Evolutionary conservation across 2,113 vertebrate genomes (phyloP).

Genomic region (Lepisosteus osseus): DNA sequence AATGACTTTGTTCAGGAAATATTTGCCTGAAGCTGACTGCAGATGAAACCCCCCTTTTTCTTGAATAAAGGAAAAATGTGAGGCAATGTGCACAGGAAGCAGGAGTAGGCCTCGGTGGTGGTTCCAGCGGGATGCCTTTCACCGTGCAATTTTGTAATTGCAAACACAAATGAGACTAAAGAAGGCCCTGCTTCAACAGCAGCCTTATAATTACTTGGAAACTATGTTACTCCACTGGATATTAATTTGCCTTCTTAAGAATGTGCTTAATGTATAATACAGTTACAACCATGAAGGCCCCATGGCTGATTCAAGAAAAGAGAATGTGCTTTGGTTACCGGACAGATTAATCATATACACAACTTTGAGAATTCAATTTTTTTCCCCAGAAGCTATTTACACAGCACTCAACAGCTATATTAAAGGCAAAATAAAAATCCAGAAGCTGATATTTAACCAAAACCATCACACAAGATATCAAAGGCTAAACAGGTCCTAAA

Average conservation of each 20-base stretch:
- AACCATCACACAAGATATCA: no score
- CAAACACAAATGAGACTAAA: slow-evolving; percentile 7
- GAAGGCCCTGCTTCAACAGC: background rate
- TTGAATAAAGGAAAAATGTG: background rate
- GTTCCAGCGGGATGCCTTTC: background rate
- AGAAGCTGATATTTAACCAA: no score
- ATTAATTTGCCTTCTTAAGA: background rate
- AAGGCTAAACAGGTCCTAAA: no score
- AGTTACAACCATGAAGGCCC: background rate
- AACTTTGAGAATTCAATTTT: no score
- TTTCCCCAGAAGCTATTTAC: no score
- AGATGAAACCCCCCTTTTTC: background rate
- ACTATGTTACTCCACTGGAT: slow-evolving; percentile 4
- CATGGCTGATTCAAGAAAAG: no score
- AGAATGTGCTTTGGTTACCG: no score
- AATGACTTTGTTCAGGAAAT: slow-evolving; percentile 24
- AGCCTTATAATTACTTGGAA: background rate
- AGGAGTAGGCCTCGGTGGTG: background rate
- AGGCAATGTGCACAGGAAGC: background rate
- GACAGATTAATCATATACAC: no score
- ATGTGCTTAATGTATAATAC: background rate
- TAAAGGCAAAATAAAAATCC: no score
- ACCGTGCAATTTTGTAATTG: slow-evolving; percentile 3
- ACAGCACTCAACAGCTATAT: no score
- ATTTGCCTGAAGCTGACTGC: slow-evolving; percentile 13